A percentile compares a stretch with the other conserved stretches of the same genome.
Evolutionary conservation across 2,888 invertebrate genomes (phyloP).

Genomic region (Orchestes rusci): DNA sequence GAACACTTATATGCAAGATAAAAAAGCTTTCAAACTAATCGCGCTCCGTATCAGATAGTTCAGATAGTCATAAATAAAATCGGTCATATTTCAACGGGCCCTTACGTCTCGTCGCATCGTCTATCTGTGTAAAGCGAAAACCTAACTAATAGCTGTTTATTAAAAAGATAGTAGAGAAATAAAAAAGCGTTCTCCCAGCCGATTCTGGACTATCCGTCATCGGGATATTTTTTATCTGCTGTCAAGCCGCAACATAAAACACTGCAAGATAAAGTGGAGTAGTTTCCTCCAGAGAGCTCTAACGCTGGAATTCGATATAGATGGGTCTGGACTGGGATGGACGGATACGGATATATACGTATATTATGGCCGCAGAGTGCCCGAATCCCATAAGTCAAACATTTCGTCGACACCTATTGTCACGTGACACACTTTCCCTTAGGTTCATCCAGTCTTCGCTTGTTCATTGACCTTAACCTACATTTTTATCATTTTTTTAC

Average conservation of each 20-base stretch:
- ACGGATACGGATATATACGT: no score
- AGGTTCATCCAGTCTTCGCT: no score
- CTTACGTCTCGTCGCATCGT: constrained; percentile 19
- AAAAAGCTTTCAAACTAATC: constrained; percentile 2
- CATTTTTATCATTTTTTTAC: constrained; percentile 1
- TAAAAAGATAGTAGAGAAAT: constrained; percentile 40
- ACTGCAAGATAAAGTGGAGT: constrained; percentile 44
- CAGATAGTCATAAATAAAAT: constrained; percentile 24
- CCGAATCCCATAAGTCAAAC: constrained; percentile 23
- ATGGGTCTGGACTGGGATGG: constrained; percentile 29
- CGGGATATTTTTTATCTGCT: constrained; percentile 45
- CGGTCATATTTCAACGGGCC: constrained; percentile 32
- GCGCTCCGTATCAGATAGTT: neutral
- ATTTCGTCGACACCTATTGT: constrained; percentile 22
- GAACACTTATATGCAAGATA: no score
- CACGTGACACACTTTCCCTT: constrained; percentile 20
- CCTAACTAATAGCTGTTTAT: constrained; percentile 41
- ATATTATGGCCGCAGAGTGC: constrained; percentile 25
- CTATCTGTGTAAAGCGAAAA: constrained; percentile 30
- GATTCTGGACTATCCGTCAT: constrained; percentile 42
- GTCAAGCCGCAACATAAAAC: constrained; percentile 45
- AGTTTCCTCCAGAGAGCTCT: constrained; percentile 42
- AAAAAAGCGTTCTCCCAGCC: constrained; percentile 38
- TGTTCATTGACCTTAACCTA: constrained; percentile 10
- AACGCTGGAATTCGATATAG: constrained; percentile 37